Evolutionary conservation across 2,113 vertebrate genomes (phyloP).

Genomic region (Periophthalmodon schlosseri): DNA sequence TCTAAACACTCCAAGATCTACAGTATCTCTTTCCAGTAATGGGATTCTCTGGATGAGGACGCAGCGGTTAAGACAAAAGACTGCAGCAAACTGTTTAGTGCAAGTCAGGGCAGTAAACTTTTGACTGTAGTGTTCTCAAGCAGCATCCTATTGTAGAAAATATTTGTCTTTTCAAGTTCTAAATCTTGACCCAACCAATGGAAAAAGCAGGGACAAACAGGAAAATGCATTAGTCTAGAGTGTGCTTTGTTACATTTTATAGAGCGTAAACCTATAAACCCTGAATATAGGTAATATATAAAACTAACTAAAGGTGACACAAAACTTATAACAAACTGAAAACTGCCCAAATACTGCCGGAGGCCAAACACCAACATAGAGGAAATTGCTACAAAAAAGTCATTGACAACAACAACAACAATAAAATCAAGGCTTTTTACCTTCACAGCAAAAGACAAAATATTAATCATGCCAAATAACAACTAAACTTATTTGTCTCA

Average conservation of each 20-base stretch:
- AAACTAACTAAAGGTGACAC: no score
- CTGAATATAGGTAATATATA: background rate
- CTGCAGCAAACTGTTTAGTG: conserved; percentile 17
- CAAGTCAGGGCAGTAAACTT: conserved; percentile 3
- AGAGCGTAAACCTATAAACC: background rate
- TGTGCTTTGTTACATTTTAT: no score
- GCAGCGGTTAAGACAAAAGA: conserved; percentile 30
- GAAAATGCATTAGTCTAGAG: background rate
- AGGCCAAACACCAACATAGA: background rate
- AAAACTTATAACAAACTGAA: no score
- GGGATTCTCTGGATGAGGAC: conserved; percentile 33
- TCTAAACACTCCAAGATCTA: conserved; percentile 17
- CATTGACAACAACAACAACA: no score
- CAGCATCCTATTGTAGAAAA: background rate
- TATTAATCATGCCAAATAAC: background rate
- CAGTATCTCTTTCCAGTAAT: conserved; percentile 22
- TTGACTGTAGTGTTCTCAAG: background rate
- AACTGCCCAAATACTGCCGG: no score
- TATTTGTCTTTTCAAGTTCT: background rate
- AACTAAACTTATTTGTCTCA: no score
- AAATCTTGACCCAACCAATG: background rate
- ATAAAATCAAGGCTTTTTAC: background rate
- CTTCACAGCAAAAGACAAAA: background rate
- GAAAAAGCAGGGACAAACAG: background rate
- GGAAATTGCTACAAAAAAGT: background rate